These are phyloP conservation scores for Telmatherina bonti DNA, from an alignment of 2,797 vertebrate genomes.

Conservation along the genomic window DNA sequence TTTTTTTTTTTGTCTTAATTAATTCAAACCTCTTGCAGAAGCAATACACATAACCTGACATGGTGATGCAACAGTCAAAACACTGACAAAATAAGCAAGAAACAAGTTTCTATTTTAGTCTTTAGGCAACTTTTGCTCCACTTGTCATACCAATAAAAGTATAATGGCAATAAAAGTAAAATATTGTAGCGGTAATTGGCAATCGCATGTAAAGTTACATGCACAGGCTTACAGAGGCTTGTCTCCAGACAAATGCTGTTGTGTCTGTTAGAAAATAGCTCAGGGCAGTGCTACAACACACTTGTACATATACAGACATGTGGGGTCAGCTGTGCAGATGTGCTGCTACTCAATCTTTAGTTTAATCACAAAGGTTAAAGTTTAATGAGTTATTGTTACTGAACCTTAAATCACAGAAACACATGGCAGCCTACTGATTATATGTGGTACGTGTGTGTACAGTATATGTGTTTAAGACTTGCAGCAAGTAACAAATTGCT, in stretches of 20 bases:
- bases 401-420: constrained; percentile 70
- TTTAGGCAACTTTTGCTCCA: background rate
- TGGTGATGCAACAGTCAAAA: constrained; percentile 4
- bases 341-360: constrained; percentile 64
- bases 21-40: background rate
- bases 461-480: constrained; percentile 36
- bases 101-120: background rate
- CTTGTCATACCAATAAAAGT: background rate
- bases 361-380: constrained; percentile 73
- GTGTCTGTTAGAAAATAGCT: constrained; percentile 61
- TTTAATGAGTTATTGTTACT: constrained; percentile 75
- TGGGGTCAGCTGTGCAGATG: constrained; percentile 57
- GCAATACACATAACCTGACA: constrained; percentile 7
- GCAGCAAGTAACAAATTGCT: constrained; percentile 50
- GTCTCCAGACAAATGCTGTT: constrained; percentile 40
- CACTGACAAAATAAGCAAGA: background rate
- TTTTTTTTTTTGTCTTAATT: constrained; percentile 9
- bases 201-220: background rate
- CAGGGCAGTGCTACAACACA: constrained; percentile 27
- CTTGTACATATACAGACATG: constrained; percentile 3
- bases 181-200: background rate
- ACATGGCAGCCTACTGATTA: constrained; percentile 46
- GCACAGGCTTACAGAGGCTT: background rate
- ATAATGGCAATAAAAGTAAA: background rate
- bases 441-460: constrained; percentile 9